phyloP scores from a whole-genome alignment of 2,113 vertebrate species.

The Odontesthes bonariensis region DNA sequence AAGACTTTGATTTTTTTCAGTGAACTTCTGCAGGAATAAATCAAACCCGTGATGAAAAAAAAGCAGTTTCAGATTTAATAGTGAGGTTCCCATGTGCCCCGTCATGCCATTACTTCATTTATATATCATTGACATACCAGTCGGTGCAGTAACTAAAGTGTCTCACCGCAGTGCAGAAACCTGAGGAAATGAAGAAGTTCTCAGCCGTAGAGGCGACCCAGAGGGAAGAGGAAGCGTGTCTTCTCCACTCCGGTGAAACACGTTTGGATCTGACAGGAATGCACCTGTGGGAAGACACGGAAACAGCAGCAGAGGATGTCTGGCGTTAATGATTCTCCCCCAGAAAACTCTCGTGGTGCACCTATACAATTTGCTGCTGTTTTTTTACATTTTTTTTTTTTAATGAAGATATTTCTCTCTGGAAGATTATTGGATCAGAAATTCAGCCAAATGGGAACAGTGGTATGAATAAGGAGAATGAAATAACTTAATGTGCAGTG shows the following conservation, averaged over 20 bases:
- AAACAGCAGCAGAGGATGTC: slow-evolving; percentile 1
- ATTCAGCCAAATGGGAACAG: neutral
- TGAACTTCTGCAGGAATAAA: slow-evolving; percentile 10
- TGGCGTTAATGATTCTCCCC: slow-evolving; percentile 5
- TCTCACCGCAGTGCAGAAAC: slow-evolving; percentile 9
- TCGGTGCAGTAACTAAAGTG: neutral
- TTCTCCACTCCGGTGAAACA: slow-evolving; percentile 21
- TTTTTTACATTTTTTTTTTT: neutral
- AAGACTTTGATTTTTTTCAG: no score
- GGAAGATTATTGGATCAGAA: neutral
- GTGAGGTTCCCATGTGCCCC: slow-evolving; percentile 13
- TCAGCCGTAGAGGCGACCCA: neutral
- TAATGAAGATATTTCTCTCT: neutral
- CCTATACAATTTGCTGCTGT: neutral
- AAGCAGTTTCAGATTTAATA: neutral
- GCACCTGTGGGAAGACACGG: slow-evolving; percentile 21
- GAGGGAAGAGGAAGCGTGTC: slow-evolving; percentile 16
- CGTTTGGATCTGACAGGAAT: slow-evolving; percentile 35
- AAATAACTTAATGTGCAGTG: no score
- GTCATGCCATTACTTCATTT: slow-evolving; percentile 16
- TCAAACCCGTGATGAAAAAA: slow-evolving; percentile 9
- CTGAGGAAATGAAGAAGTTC: slow-evolving; percentile 21
- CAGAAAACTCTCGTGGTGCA: neutral
- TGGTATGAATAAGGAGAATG: neutral
- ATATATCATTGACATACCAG: slow-evolving; percentile 21